These are phyloP conservation scores for Zygaena filipendulae DNA, from an alignment of 2,888 invertebrate genomes.

Conservation along the genomic window DNA sequence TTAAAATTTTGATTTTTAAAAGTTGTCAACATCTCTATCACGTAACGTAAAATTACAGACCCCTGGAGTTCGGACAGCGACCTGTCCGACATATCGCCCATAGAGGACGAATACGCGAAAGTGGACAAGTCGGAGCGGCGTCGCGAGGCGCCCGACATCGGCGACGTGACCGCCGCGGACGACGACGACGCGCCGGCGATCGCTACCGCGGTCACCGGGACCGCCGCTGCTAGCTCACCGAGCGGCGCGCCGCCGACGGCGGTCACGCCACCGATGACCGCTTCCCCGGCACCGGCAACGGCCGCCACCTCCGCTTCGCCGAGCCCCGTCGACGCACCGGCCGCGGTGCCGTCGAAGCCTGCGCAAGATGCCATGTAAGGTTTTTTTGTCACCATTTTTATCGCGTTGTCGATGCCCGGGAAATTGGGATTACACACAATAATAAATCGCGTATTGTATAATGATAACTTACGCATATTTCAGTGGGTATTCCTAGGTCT, in stretches of 20 bases:
- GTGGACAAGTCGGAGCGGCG: conserved; percentile 47
- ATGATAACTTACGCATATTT: too few relatives aligned
- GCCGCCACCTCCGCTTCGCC: conserved; percentile 6
- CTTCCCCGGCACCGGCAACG: too few relatives aligned
- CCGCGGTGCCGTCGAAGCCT: conserved; percentile 5
- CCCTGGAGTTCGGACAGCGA: conserved; percentile 89
- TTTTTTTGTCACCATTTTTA: not conserved
- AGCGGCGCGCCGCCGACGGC: conserved; percentile 10
- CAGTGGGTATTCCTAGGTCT: too few relatives aligned
- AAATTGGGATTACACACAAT: too few relatives aligned
- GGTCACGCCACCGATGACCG: conserved; percentile 10
- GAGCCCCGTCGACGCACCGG: conserved; percentile 4
- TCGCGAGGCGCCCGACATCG: conserved; percentile 53
- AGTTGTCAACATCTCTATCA: too few relatives aligned
- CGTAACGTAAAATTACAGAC: conserved; percentile 39
- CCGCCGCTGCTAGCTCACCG: conserved; percentile 13
- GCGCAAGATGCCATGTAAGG: conserved; percentile 5
- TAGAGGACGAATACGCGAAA: conserved; percentile 72
- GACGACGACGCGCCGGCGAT: conserved; percentile 18
- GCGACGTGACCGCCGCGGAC: conserved; percentile 46
- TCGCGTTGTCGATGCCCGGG: too few relatives aligned
- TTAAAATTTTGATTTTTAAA: too few relatives aligned
- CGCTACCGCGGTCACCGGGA: conserved; percentile 16
- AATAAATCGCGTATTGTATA: too few relatives aligned
- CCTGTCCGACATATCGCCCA: conserved; percentile 84